These are phyloP conservation scores for Tortricodes alternella DNA, from an alignment of 2,888 invertebrate genomes.

Conservation along the genomic window DNA sequence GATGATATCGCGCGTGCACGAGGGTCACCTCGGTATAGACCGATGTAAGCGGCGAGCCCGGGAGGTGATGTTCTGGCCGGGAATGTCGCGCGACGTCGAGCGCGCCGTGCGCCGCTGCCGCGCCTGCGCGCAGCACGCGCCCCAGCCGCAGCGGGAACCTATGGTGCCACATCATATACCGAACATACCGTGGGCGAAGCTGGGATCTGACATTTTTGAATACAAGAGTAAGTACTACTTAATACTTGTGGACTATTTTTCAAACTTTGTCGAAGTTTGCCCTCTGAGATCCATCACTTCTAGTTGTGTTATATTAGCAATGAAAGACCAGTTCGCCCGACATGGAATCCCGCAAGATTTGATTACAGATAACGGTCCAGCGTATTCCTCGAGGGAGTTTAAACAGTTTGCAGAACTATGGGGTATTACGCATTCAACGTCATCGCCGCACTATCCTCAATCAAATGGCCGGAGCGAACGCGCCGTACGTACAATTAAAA, in stretches of 20 bases:
- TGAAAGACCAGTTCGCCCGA: slow-evolving; percentile 33
- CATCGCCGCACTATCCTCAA: slow-evolving; percentile 30
- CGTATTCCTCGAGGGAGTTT: slow-evolving; percentile 31
- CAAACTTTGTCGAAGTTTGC: slow-evolving; percentile 34
- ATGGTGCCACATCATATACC: no score
- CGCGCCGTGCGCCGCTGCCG: no score
- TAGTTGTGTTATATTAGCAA: slow-evolving; percentile 10
- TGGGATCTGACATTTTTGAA: no score
- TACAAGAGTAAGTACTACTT: no score
- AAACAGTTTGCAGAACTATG: slow-evolving; percentile 22
- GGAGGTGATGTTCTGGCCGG: no score
- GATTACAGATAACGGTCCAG: slow-evolving; percentile 36
- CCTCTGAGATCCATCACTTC: slow-evolving; percentile 1
- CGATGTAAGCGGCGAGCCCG: no score
- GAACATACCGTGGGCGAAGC: no score
- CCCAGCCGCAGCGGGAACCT: no score
- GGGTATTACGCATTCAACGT: slow-evolving; percentile 30
- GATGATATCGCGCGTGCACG: no score
- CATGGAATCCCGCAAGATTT: slow-evolving; percentile 33
- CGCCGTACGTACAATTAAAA: slow-evolving; percentile 30
- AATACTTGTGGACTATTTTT: slow-evolving; percentile 36
- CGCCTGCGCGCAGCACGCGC: no score
- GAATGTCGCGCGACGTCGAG: no score
- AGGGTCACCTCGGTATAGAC: no score
- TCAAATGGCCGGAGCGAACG: slow-evolving; percentile 32